These are phyloP conservation scores for Folsomia candida DNA, from an alignment of 2,888 invertebrate genomes.

Conservation along the genomic window DNA sequence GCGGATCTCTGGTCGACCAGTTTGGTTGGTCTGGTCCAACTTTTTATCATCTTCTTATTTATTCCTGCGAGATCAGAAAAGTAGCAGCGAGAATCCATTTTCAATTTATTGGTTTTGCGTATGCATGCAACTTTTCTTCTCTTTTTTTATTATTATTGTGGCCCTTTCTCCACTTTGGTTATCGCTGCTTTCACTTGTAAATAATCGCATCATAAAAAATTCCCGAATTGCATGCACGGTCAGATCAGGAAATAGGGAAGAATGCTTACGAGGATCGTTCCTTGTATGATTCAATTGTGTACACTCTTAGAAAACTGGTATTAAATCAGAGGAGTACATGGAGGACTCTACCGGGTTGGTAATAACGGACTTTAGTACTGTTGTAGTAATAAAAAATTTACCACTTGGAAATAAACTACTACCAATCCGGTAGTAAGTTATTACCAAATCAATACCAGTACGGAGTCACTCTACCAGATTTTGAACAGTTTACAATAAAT, in stretches of 20 bases:
- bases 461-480: neutral
- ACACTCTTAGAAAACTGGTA: too few relatives aligned
- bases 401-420: too few relatives aligned
- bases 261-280: conserved; percentile 3
- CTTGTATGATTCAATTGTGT: too few relatives aligned
- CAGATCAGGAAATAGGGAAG: too few relatives aligned
- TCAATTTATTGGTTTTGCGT: conserved; percentile 1
- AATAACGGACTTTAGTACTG: conserved; percentile 1
- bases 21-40: neutral
- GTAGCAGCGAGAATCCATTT: neutral
- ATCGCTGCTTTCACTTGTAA: neutral
- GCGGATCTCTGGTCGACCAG: neutral
- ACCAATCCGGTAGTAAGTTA: too few relatives aligned
- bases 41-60: neutral
- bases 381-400: too few relatives aligned
- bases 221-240: neutral
- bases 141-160: neutral
- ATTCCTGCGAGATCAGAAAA: neutral
- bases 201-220: neutral
- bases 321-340: too few relatives aligned
- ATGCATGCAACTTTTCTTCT: neutral
- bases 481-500: too few relatives aligned
- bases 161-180: neutral
- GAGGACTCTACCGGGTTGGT: neutral
- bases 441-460: too few relatives aligned